Percentiles rank a stretch among this genome's conserved stretches.
phyloP scores from a whole-genome alignment of 2,797 vertebrate genomes.

The Diglossa cyanea region DNA sequence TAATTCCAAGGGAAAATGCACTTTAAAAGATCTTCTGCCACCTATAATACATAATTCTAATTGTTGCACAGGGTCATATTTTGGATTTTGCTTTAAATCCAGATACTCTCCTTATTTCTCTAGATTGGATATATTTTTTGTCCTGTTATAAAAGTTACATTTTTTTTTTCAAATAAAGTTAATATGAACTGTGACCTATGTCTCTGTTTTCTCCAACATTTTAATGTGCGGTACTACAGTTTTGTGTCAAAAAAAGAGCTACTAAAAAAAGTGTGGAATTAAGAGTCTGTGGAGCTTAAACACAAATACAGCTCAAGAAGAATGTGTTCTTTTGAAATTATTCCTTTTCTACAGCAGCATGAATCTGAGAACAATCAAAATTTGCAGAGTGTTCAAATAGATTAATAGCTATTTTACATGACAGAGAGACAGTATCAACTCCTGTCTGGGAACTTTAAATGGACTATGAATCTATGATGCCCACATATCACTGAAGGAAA shows the following conservation, averaged over 20 bases:
- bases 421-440: background rate
- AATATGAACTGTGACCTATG: background rate
- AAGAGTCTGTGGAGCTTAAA: background rate
- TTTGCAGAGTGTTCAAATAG: background rate
- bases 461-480: background rate
- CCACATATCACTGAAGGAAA: background rate
- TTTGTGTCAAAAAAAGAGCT: background rate
- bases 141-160: background rate
- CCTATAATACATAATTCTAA: background rate
- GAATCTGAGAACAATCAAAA: background rate
- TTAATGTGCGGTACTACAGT: rapidly evolving
- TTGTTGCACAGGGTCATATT: background rate
- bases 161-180: background rate
- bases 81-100: background rate
- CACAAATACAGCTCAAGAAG: background rate
- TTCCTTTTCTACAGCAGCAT: background rate
- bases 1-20: background rate
- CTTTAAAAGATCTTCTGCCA: background rate
- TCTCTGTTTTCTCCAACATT: background rate
- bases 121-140: background rate
- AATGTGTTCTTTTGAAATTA: background rate
- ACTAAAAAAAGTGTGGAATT: background rate
- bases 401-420: background rate
- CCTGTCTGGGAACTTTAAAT: background rate
- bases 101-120: background rate